A percentile compares a stretch with the other conserved stretches of the same genome.
These are phyloP conservation scores for Channa argus DNA, from an alignment of 2,113 vertebrate species.

Conservation along the genomic window DNA sequence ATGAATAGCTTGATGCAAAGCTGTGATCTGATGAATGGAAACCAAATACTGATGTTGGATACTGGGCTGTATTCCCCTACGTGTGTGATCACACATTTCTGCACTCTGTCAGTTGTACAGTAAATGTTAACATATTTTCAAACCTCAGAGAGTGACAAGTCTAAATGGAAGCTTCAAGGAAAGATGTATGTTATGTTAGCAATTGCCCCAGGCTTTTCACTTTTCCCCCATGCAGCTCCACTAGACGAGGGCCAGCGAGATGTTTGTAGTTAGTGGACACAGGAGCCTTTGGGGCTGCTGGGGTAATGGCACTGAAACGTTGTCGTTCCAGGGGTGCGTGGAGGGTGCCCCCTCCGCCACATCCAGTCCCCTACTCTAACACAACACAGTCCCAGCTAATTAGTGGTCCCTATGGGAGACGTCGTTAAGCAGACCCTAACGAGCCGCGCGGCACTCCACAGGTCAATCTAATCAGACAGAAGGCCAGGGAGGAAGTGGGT, in stretches of 20 bases:
- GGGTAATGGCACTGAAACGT: constrained; percentile 60
- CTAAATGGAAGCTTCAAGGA: constrained; percentile 62
- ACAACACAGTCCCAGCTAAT: constrained; percentile 87
- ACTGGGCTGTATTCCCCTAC: constrained; percentile 27
- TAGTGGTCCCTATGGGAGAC: constrained; percentile 87
- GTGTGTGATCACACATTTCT: constrained; percentile 49
- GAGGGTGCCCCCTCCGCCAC: constrained; percentile 69
- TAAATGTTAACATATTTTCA: constrained; percentile 63
- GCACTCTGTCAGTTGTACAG: constrained; percentile 51
- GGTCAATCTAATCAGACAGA: constrained; percentile 88
- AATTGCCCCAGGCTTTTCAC: constrained; percentile 60
- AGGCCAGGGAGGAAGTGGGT: constrained; percentile 86
- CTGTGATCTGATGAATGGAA: constrained; percentile 49
- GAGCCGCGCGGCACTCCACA: constrained; percentile 82
- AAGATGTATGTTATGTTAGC: constrained; percentile 76
- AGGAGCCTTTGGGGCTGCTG: constrained; percentile 56
- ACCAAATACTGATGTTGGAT: constrained; percentile 33
- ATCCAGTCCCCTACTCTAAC: constrained; percentile 82
- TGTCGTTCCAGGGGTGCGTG: constrained; percentile 75
- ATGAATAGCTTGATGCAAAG: constrained; percentile 37
- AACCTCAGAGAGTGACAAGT: constrained; percentile 59
- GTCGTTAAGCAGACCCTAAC: constrained; percentile 87
- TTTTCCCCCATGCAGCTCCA: constrained; percentile 60
- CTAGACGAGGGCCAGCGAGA: constrained; percentile 66
- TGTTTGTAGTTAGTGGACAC: constrained; percentile 78